These are phyloP conservation scores for Passer domesticus DNA, from an alignment of 2,113 vertebrate species.

Conservation along the genomic window DNA sequence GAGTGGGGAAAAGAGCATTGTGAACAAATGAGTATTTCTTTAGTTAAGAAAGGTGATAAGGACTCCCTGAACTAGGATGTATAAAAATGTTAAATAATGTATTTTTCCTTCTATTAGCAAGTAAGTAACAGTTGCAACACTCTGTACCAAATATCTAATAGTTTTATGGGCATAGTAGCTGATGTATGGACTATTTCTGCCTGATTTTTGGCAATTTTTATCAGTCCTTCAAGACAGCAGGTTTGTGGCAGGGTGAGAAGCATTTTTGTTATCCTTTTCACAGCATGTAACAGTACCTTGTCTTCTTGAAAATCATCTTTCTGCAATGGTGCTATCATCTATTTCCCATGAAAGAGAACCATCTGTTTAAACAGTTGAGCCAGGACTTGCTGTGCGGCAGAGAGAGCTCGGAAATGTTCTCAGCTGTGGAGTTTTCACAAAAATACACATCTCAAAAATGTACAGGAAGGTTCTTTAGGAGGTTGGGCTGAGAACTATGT, in stretches of 20 bases:
- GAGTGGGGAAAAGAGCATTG: neutral
- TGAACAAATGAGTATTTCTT: neutral
- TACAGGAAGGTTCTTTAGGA: neutral
- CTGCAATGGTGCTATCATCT: neutral
- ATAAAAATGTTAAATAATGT: neutral
- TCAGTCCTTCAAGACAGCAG: neutral
- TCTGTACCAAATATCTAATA: neutral
- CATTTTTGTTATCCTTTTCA: neutral
- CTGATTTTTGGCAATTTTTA: neutral
- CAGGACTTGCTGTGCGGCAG: neutral
- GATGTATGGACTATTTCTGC: neutral
- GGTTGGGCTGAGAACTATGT: neutral
- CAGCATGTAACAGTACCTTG: neutral
- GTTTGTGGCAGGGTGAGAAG: neutral
- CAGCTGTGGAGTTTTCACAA: neutral
- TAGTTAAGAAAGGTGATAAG: neutral
- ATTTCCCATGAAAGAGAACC: neutral
- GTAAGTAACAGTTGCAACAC: neutral
- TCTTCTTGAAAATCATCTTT: neutral
- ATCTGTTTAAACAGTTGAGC: neutral
- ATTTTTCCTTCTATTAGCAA: neutral
- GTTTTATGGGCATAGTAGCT: neutral
- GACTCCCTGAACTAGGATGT: neutral
- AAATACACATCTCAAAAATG: neutral
- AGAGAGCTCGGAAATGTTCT: neutral